Conservation (phyloP, 2,888 invertebrate genomes). For the Microctonus hyperodae region DNA sequence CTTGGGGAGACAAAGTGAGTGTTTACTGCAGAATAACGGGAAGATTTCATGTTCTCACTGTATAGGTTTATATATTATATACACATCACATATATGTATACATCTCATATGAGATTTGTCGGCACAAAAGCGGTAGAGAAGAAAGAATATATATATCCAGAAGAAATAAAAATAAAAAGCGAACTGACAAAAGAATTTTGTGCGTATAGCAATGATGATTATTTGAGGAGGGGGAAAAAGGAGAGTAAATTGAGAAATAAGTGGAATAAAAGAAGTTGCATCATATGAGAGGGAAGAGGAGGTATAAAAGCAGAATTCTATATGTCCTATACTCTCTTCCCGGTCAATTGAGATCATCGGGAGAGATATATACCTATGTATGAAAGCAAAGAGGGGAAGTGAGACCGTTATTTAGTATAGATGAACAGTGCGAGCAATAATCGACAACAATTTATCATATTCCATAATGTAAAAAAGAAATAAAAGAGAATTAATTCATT, state of each 20-base stretch:
- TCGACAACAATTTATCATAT: neutral
- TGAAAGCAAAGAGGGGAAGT: neutral
- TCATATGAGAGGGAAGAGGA: neutral
- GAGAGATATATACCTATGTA: neutral
- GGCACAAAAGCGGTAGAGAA: neutral
- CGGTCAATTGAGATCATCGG: slow-evolving; percentile 19
- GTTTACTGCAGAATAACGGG: neutral
- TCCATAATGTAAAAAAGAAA: neutral
- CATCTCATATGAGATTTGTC: neutral
- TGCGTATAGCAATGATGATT: neutral
- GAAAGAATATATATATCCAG: neutral
- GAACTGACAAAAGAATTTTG: neutral
- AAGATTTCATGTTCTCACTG: neutral
- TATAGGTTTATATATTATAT: neutral
- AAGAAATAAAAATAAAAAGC: neutral
- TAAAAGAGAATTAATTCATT: neutral
- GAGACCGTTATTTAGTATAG: neutral
- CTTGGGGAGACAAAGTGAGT: neutral
- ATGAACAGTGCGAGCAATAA: neutral
- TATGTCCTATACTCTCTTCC: slow-evolving; percentile 2
- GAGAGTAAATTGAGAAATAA: neutral
- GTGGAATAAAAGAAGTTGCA: slow-evolving; percentile 3
- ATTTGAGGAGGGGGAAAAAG: neutral
- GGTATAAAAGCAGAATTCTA: neutral
- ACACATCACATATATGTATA: too few relatives aligned